Evolutionary conservation across 2,888 invertebrate species (phyloP).

Genomic region (Dynastes tityus): DNA sequence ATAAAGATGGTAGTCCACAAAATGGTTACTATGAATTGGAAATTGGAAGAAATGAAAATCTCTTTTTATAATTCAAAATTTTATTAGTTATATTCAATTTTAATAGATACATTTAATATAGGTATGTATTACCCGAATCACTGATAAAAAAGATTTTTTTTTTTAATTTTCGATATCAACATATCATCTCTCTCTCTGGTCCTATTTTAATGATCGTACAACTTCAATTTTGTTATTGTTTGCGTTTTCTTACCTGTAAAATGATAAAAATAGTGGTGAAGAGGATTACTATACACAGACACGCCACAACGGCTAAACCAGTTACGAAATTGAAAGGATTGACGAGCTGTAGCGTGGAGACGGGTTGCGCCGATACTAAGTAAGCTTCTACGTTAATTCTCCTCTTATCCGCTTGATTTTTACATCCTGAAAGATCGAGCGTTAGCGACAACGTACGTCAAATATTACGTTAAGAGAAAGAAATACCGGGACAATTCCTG

Average conservation of each 20-base stretch:
- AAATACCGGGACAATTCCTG: slow-evolving; percentile 85
- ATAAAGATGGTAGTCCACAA: not conserved
- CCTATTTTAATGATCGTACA: slow-evolving; percentile 1
- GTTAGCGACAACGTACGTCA: not conserved
- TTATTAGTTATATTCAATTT: slow-evolving; percentile 4
- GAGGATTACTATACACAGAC: slow-evolving; percentile 79
- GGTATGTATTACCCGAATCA: not conserved
- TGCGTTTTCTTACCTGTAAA: slow-evolving; percentile 76
- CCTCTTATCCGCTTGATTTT: slow-evolving; percentile 68
- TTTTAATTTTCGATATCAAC: too few species aligned
- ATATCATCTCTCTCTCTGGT: not conserved
- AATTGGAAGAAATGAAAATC: slow-evolving; percentile 14
- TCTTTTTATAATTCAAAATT: not conserved
- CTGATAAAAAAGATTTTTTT: not conserved
- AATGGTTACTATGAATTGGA: not conserved
- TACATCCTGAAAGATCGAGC: slow-evolving; percentile 65
- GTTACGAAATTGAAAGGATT: slow-evolving; percentile 78
- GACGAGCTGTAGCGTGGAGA: slow-evolving; percentile 68
- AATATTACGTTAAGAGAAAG: not conserved
- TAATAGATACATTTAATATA: not conserved
- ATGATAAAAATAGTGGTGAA: slow-evolving; percentile 82
- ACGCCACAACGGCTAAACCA: slow-evolving; percentile 78
- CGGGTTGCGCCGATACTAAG: slow-evolving; percentile 68
- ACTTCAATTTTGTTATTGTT: not conserved
- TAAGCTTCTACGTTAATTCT: slow-evolving; percentile 69